phyloP scores from a whole-genome alignment of 2,113 vertebrate genomes.

The Lycaon pictus region DNA sequence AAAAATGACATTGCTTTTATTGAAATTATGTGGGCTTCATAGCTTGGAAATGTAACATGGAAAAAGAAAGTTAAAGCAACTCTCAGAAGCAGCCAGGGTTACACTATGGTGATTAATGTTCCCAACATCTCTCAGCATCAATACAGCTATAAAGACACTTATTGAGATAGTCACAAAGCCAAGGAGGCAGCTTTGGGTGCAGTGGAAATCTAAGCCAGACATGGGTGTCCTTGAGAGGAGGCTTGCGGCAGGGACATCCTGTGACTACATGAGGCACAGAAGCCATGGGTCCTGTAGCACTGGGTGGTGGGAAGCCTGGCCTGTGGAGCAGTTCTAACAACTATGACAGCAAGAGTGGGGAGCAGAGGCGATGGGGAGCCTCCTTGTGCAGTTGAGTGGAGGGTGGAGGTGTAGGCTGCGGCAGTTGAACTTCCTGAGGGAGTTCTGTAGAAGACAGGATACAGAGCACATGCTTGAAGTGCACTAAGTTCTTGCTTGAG shows the following conservation, averaged over 20 bases:
- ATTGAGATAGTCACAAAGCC: background rate
- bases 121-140: background rate
- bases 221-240: background rate
- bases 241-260: background rate
- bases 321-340: background rate
- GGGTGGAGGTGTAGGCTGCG: background rate
- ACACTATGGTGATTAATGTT: background rate
- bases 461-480: background rate
- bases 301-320: background rate
- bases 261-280: background rate
- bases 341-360: background rate
- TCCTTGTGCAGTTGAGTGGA: background rate
- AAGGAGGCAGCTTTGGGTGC: background rate
- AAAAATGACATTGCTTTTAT: conserved; percentile 34
- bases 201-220: background rate
- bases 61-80: conserved; percentile 7
- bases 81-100: conserved; percentile 16
- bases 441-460: background rate
- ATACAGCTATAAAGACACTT: background rate
- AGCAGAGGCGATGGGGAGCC: background rate
- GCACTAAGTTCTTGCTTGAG: background rate
- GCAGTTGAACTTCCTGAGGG: background rate
- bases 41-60: background rate
- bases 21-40: background rate
- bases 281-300: fast-evolving